These are phyloP conservation scores for Pogonus chalceus DNA, from an alignment of 1,140 invertebrate genomes.

Conservation along the genomic window DNA sequence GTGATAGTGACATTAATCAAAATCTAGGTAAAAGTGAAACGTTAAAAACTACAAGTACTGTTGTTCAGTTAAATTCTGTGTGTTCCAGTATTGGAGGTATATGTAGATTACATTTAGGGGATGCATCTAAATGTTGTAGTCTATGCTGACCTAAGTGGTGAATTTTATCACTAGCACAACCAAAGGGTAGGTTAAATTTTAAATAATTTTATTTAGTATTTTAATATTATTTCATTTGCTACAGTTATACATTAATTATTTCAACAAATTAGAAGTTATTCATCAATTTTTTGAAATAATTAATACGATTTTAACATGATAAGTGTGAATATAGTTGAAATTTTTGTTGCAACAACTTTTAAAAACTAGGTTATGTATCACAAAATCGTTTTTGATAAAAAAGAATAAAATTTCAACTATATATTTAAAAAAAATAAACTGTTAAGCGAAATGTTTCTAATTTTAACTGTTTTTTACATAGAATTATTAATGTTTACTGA, in stretches of 20 bases:
- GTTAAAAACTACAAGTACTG: constrained; percentile 21
- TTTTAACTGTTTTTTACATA: constrained; percentile 1
- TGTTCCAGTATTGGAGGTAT: constrained; percentile 39
- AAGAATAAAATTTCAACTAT: neutral
- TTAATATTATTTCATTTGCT: too few relatives aligned
- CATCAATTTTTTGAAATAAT: neutral
- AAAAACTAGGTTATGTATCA: neutral
- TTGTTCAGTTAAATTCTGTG: constrained; percentile 34
- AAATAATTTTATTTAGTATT: too few relatives aligned
- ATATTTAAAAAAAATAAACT: neutral
- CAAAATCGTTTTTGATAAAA: neutral
- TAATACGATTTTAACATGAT: neutral
- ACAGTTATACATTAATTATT: too few relatives aligned
- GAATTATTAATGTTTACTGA: constrained; percentile 3
- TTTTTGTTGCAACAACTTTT: neutral
- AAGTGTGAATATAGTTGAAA: neutral
- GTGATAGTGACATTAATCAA: constrained; percentile 42
- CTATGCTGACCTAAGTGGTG: constrained; percentile 39
- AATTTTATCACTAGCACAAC: neutral
- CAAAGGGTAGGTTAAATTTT: neutral
- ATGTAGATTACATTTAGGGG: constrained; percentile 46
- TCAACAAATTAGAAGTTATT: neutral
- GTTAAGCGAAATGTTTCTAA: neutral
- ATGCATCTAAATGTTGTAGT: constrained; percentile 47
- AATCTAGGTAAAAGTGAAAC: constrained; percentile 32